Evolutionary conservation across 2,888 invertebrate species (phyloP), one percentile per base, ranked within the genome.

Genomic region (Drosophila heteroneura): DNA sequence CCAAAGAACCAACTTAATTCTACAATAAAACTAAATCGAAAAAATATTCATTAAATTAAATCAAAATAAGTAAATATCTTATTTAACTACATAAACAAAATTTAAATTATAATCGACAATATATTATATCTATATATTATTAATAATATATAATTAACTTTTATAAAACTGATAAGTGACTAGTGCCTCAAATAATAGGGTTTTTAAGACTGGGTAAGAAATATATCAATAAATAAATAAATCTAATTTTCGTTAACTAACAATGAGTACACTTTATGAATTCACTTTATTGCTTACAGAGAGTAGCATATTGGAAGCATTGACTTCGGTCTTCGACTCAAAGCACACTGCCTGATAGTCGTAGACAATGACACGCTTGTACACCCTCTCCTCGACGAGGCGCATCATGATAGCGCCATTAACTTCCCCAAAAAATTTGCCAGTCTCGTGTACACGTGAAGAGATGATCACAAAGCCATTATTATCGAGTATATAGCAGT

Each of bases 331-430:
- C 80, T 95, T 95, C 61, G 95, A 95, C 77, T 96, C 95, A 85
- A 97, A 97, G 92, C 98, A 98, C 28, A 98, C 97, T 0, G 97
- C 97, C 93, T 98, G 98, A 92, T 98, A 98, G 93, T 98, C 98
- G 79, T 96, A 96, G 64, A 98, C 95, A 64, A 95, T 95, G 16
- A 97, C 95, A 65, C 95, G 94, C 82, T 95, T 96, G 92, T 95
- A 98, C 41, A 98, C 96, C 12, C 95, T 95, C 73, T 96, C 96
- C 70, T 95, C 95, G 0, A 98, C 95, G 59, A 97, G 93, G 83
- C 94, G 95, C 66, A 95, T 94, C 97, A 98, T 97, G 32, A 98
- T 95, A 53, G 96, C 95, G 4, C 96, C 96, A 75, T 96, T 95
- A 54, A 98, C 95, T 92, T 96, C 97, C 1, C 98, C 98, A 90